Percentiles rank a stretch among this genome's conserved stretches.
These are phyloP conservation scores for Syngnathus floridae DNA, from an alignment of 2,113 vertebrate species.

Conservation along the genomic window DNA sequence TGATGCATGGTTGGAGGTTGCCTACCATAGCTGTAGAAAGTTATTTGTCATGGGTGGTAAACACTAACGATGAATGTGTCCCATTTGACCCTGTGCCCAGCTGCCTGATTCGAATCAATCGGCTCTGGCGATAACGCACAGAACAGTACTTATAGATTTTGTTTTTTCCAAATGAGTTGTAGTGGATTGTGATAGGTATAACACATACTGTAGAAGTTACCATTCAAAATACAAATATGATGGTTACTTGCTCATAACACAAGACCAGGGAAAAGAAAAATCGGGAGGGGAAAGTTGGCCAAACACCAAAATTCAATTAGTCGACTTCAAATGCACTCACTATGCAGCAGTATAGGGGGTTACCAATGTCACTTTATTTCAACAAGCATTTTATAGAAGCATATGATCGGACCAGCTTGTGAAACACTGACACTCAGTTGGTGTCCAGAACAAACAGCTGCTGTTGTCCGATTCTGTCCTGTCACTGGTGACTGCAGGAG, in stretches of 20 bases:
- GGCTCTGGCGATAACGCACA: background rate
- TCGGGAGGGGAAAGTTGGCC: background rate
- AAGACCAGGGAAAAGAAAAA: background rate
- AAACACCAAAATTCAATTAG: conserved; percentile 5
- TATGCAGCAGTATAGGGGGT: conserved; percentile 43
- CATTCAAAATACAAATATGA: background rate
- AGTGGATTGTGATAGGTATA: background rate
- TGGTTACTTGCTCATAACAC: background rate
- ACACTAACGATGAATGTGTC: background rate
- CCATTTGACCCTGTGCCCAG: background rate
- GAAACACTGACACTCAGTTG: conserved; percentile 44
- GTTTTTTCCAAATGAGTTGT: background rate
- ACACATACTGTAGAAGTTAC: background rate
- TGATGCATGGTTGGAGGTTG: conserved; percentile 7
- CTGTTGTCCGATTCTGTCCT: conserved; percentile 55
- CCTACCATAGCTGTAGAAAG: background rate
- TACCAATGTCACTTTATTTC: conserved; percentile 33
- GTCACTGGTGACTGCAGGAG: conserved; percentile 48
- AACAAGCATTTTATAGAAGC: conserved; percentile 40
- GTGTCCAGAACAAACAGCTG: conserved; percentile 66
- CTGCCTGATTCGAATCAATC: background rate
- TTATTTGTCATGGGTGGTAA: background rate
- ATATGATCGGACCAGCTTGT: conserved; percentile 49
- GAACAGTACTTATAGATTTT: background rate
- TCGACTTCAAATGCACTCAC: conserved; percentile 2